These are phyloP conservation scores for Pelodiscus sinensis DNA, from an alignment of 2,113 vertebrate species.

Conservation along the genomic window DNA sequence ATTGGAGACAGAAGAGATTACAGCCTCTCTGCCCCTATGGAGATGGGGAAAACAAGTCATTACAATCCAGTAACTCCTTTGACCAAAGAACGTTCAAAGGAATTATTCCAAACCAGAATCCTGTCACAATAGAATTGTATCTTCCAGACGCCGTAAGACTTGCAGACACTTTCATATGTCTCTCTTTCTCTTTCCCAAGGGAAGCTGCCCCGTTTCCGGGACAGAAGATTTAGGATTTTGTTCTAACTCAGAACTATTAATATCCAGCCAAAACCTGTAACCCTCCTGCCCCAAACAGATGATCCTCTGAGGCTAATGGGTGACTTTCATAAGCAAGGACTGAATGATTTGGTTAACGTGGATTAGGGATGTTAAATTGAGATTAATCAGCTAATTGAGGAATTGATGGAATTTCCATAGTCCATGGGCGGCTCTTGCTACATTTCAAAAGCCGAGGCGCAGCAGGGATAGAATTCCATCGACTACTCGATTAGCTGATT, in stretches of 20 bases:
- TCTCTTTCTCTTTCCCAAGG: slow-evolving; percentile 21
- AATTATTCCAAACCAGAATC: slow-evolving; percentile 13
- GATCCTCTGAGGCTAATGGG: not conserved
- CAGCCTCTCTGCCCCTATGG: slow-evolving; percentile 31
- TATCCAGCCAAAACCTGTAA: not conserved
- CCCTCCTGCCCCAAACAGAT: not conserved
- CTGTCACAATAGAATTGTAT: not conserved
- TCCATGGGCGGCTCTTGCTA: too few relatives aligned
- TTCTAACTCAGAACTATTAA: slow-evolving; percentile 17
- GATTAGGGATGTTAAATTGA: not conserved
- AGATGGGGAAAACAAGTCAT: slow-evolving; percentile 60
- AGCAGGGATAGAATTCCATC: too few relatives aligned
- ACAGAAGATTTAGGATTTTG: slow-evolving; percentile 12
- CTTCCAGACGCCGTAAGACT: slow-evolving; percentile 60
- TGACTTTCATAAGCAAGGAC: not conserved
- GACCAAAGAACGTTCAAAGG: slow-evolving; percentile 65
- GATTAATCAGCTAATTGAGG: too few relatives aligned
- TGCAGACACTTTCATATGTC: slow-evolving; percentile 40
- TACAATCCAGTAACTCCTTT: slow-evolving; percentile 62
- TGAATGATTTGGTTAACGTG: not conserved
- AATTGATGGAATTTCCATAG: too few relatives aligned
- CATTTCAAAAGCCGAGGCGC: too few relatives aligned
- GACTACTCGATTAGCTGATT: too few relatives aligned
- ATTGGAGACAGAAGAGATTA: slow-evolving; percentile 17
- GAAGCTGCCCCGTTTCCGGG: not conserved